Evolutionary conservation across 2,888 invertebrate genomes (phyloP).

Genomic region (Ernsta delagoae): DNA sequence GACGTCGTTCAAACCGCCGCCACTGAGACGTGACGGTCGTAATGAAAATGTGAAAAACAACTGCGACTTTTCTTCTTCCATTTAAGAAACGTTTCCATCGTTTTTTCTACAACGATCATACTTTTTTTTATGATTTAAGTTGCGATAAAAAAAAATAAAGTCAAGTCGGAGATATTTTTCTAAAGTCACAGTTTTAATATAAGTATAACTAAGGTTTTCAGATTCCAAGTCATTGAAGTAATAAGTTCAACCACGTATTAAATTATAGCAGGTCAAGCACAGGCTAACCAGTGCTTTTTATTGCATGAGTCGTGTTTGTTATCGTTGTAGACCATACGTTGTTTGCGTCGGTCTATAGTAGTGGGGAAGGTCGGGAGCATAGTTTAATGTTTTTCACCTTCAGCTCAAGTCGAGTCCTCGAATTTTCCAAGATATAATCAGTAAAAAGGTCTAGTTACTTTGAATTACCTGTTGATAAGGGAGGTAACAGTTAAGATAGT

Average conservation of each 20-base stretch:
- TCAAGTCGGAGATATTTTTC: no score
- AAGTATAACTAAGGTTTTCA: no score
- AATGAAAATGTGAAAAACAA: constrained; percentile 2
- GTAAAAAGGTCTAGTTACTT: no score
- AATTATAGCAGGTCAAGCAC: no score
- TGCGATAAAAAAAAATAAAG: not conserved
- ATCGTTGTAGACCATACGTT: not conserved
- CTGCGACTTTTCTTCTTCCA: not conserved
- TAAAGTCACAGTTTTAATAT: no score
- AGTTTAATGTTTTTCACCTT: not conserved
- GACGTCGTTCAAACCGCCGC: constrained; percentile 2
- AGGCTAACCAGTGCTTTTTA: not conserved
- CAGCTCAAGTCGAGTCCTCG: not conserved
- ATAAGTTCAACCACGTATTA: no score
- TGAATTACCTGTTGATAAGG: no score
- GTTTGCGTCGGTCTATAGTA: not conserved
- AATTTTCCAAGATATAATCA: not conserved
- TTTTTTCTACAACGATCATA: not conserved
- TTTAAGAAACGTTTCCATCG: not conserved
- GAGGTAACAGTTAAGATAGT: no score
- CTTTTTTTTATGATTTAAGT: not conserved
- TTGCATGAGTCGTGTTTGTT: not conserved
- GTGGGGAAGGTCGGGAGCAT: constrained; percentile 2
- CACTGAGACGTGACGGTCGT: not conserved
- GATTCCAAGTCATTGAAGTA: no score